phyloP scores from a whole-genome alignment of 2,797 vertebrate species.

The Corythornis leucogaster region DNA sequence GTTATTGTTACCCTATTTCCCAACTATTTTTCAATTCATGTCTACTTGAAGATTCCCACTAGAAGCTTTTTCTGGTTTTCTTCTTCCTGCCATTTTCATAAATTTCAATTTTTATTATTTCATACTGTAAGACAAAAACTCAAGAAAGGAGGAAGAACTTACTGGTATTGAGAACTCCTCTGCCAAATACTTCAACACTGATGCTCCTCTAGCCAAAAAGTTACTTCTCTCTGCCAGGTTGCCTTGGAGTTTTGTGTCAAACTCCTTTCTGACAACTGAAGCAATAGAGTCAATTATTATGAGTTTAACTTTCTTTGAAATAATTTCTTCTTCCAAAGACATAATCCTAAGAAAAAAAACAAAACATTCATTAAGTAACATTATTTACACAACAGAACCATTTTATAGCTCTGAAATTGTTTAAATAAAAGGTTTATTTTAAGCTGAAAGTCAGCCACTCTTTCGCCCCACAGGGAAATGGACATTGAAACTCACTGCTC shows the following conservation, averaged over 20 bases:
- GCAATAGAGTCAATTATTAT: slow-evolving; percentile 86
- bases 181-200: slow-evolving; percentile 84
- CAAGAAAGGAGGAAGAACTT: slow-evolving; percentile 62
- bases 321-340: slow-evolving; percentile 87
- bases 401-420: neutral
- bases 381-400: neutral
- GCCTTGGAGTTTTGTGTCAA: slow-evolving; percentile 83
- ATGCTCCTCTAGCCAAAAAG: slow-evolving; percentile 82
- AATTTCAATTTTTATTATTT: slow-evolving; percentile 7
- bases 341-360: slow-evolving; percentile 74
- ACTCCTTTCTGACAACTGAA: slow-evolving; percentile 88
- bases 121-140: neutral
- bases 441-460: neutral
- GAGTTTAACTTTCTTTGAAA: slow-evolving; percentile 82
- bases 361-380: neutral
- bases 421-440: neutral
- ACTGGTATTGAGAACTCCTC: slow-evolving; percentile 87
- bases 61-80: neutral
- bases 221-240: slow-evolving; percentile 83
- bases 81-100: neutral
- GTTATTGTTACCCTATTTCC: neutral
- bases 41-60: neutral
- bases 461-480: neutral
- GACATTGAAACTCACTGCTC: neutral
- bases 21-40: neutral